These are phyloP conservation scores for Sminthopsis crassicaudata DNA, from an alignment of 2,113 vertebrate genomes.

Conservation along the genomic window DNA sequence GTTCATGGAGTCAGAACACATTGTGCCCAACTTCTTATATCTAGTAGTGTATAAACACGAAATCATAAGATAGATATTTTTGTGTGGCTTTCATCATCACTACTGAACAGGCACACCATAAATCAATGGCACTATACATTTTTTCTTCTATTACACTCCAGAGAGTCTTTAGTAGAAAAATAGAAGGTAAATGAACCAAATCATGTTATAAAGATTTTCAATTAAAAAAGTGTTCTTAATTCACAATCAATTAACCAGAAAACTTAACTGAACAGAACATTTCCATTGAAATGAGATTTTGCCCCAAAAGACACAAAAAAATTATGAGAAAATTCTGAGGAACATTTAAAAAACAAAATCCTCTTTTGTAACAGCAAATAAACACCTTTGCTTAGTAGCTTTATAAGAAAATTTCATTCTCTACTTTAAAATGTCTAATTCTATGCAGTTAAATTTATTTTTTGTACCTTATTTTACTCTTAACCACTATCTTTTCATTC, in stretches of 20 bases:
- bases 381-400: constrained; percentile 2
- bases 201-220: background rate
- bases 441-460: constrained; percentile 4
- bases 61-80: background rate
- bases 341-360: background rate
- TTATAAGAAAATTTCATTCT: constrained; percentile 16
- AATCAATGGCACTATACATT: background rate
- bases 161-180: background rate
- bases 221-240: background rate
- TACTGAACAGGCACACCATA: background rate
- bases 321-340: background rate
- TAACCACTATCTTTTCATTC: background rate
- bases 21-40: background rate
- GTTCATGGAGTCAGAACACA: background rate
- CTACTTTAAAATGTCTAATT: constrained; percentile 27
- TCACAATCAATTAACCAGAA: background rate
- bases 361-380: background rate
- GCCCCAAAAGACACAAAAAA: background rate
- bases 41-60: background rate
- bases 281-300: background rate
- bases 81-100: background rate
- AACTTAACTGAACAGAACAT: background rate
- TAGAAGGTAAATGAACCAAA: background rate
- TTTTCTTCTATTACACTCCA: background rate
- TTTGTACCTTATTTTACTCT: background rate